Evolutionary conservation across 2,113 vertebrate species (phyloP), one percentile per base, ranked within the genome.

Genomic region (Clarias batrachus): DNA sequence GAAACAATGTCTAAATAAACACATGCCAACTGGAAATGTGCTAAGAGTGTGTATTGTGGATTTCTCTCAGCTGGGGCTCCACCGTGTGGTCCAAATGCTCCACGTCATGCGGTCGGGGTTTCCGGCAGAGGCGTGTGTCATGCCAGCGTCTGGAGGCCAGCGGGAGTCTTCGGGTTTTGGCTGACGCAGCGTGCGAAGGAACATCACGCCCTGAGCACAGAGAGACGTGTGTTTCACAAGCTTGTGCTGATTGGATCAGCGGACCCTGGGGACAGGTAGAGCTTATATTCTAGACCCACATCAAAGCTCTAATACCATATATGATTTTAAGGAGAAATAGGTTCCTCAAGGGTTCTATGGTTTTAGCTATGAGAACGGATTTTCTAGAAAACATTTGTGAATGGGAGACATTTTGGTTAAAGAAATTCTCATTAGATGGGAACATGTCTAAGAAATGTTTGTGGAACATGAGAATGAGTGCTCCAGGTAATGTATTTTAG

Each of bases 71-170:
- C 85, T 98, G 97, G 97, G 84, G 88, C 0, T 92, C 91, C 0
- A 92, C 93, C 0, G 74, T 92, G 0, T 97, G 96, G 97, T 97
- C 97, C 0, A 92, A 92, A 78, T 98, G 97, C 89, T 97, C 97
- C 1, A 92, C 86, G 0, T 90, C 95, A 0, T 98, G 97, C 17
- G 97, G 97, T 0, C 27, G 63, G 0, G 97, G 97, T 5, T 93
- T 95, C 90, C 94, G 85, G n/a, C 93, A 91, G 0, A 93, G 96
- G 0, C 94, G 93, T 84, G 92, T 96, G 23, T 90, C 66, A 0
- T 98, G 97, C 76, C 94, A 94, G 62, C 96, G 93, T 86, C 66
- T 86, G 0, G 91, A 78, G 74, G 93, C 92, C 77, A 82, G 88
- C 0, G 96, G 96, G 1, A 89, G 41, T 0, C 25, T 81, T 6